Base-by-base conservation (phyloP, 2,113 vertebrate genomes). In the Corythornis cristatus region DNA sequence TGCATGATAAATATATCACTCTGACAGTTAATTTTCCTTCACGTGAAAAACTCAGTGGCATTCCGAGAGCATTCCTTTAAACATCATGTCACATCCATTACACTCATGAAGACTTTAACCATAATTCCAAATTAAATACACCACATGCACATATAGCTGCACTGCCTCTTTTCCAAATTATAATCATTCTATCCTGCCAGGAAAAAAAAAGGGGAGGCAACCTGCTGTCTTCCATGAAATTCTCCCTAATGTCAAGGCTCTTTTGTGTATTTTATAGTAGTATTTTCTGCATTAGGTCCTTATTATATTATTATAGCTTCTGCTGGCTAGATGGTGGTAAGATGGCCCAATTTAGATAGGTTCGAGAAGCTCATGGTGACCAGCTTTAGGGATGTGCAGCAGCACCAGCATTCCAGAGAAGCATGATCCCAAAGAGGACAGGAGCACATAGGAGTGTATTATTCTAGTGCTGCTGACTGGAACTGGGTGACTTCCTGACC, bases 351-450 rank as follows among this genome's bases (percentile, higher is more conserved):
- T 61, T 53, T 6, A 20, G 26, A 76, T 16, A 68, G 29, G 25
- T 45, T 21, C 56, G 17, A 8, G 8, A 14, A 50, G 15, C 15
- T 76, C 29, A 31, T 10, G 4, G 6, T 73, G 37, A 26, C 19
- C 0, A 0, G 1, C 8, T 50, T 56, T 22, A 70, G 35, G 21
- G 26, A 20, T 50, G 15, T 33, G 19, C 50, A 76, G 18, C 23
- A 73, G 48, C 15, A 65, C 31, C n/a, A 64, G 5, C 14, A 18
- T 61, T 89, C 35, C 6, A 2, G 7, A 2, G 0, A 20, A 8
- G 5, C 22, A 20, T 5, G 28, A n/a, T 53, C 62, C 11, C 29
- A 67, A 65, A 65, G 2, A 7, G 2, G 6, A 54, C n/a, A 22
- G 17, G 11, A 80, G 6, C n/a, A 57, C 3, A 5, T 2, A 20